A percentile compares a stretch with the other conserved stretches of the same genome.
Evolutionary conservation across 2,797 vertebrate species (phyloP).

Genomic region (Oophaga sylvatica): DNA sequence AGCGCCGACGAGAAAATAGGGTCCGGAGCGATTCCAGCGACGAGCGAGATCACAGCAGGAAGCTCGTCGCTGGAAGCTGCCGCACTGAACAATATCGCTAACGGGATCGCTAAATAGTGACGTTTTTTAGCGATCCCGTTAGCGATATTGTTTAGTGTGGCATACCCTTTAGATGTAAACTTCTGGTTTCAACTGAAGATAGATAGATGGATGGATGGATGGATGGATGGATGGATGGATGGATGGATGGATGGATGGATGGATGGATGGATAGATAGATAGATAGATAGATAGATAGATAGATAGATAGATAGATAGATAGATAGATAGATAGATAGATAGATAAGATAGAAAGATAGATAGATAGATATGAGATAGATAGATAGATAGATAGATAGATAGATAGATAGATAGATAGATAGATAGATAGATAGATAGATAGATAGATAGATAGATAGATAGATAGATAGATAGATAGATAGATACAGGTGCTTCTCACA

Average conservation of each 20-base stretch:
- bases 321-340: neutral
- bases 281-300: neutral
- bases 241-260: neutral
- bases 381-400: neutral
- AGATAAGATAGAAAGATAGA: neutral
- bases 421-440: neutral
- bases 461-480: neutral
- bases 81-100: no score
- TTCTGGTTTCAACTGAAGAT: neutral
- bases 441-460: neutral
- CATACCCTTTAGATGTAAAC: no score
- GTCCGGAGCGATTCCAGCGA: no score
- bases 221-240: no score
- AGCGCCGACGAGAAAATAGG: no score
- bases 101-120: no score
- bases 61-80: no score
- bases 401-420: neutral
- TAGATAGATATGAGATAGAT: neutral
- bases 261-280: neutral
- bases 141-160: no score
- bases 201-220: no score
- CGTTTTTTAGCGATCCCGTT: no score
- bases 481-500: no score
- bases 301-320: neutral
- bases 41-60: no score